Conservation (phyloP, 2,797 vertebrate genomes). For the Pseudopleuronectes americanus region DNA sequence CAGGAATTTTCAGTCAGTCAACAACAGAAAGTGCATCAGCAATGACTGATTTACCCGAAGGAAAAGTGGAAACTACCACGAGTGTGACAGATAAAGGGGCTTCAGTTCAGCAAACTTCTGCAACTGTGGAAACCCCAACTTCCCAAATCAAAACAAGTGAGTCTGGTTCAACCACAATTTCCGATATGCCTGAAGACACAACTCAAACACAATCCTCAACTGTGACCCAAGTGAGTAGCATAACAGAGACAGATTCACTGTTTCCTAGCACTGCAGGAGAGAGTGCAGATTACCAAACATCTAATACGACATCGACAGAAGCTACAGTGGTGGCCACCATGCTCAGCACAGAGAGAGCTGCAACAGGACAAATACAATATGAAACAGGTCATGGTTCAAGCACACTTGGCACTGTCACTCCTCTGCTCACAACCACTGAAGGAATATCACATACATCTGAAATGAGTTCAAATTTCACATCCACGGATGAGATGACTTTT, state of each 20-base stretch:
- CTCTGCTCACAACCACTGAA: background rate
- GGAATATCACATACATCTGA: background rate
- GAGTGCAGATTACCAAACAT: conserved; percentile 22
- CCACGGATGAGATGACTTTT: conserved; percentile 26
- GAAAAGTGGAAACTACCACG: conserved; percentile 14
- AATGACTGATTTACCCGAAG: conserved; percentile 7
- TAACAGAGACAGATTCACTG: background rate
- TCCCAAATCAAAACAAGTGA: conserved; percentile 13
- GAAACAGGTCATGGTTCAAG: conserved; percentile 1
- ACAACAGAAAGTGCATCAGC: conserved; percentile 34
- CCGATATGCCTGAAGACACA: conserved; percentile 1
- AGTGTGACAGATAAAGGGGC: conserved; percentile 17
- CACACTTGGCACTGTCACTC: background rate
- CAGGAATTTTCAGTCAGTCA: conserved; percentile 51
- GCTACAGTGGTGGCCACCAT: background rate
- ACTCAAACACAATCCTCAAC: conserved; percentile 13
- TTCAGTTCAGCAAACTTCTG: conserved; percentile 15
- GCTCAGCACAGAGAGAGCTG: background rate
- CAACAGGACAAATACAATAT: background rate
- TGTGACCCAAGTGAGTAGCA: background rate
- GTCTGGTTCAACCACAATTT: background rate
- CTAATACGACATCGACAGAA: conserved; percentile 2
- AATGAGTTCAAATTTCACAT: conserved; percentile 4
- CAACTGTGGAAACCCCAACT: background rate
- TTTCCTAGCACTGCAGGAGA: background rate